Base-by-base conservation (phyloP, 2,113 vertebrate species). In the Atractosteus spatula region DNA sequence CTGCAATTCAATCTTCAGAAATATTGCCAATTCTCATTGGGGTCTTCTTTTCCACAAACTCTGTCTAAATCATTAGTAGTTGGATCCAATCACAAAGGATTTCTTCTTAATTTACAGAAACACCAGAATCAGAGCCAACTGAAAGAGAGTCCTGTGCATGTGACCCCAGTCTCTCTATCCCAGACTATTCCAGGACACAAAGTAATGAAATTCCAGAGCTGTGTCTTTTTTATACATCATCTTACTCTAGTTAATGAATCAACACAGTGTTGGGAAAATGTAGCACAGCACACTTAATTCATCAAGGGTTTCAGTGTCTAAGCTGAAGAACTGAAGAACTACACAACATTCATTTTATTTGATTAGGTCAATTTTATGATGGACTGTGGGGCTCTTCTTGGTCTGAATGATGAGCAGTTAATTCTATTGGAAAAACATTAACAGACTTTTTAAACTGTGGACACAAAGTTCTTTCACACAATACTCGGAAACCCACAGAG, bases 191-290 rank as follows among this genome's bases (percentile, higher is more conserved):
- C 72, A 77, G 71, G 71, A 78, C 62, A 54, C 67, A 62, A 11
- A 74, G 67, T 79, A 82, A 81, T 83, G 66, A 41, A 78, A 85
- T 86, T 69, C 17, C 12, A 62, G 70, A 10, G 51, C 66, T 51
- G 13, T 51, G 44, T 66, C 51, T 70, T 66, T 69, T 63, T 17
- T 5, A 29, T 45, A 62, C 41, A 55, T 41, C 14, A 56, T n/a
- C 16, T 29, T 76, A 74, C 80, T 81, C 44, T 66, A 71, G 70
- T 79, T 29, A 76, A 55, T 65, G 72, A 71, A 70, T 69, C 47
- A 67, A 55, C 59, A 69, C 59, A 74, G 79, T 71, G 59, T 44
- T 10, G 12, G 13, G 75, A 55, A 55, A 44, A 56, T 56, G 59
- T 43, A 10, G 1, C 47, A 51, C 47, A 7, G 10, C 29, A 51